Evolutionary conservation across 2,797 vertebrate species (phyloP), one percentile per base, ranked within the genome.

Genomic region (Meda fulgida): DNA sequence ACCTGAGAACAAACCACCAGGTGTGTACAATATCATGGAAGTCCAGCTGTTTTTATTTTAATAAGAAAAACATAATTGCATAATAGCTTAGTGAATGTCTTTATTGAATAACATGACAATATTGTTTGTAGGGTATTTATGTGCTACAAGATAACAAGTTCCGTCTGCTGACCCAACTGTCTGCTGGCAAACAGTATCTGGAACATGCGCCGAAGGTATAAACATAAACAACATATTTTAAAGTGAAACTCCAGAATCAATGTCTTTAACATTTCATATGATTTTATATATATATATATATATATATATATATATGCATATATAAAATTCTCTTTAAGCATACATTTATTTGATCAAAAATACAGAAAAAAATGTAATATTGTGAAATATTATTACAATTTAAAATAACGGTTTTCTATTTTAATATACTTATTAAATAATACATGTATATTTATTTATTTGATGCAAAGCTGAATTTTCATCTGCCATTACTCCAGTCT

Each of bases 141-240:
- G 97, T 98, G 81, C 97, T 98, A 87, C 97, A 99, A 91, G 97
- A 99, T 91, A 98, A 98, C 91, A 98, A 96, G 92, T 98, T 98
- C 89, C 95, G 97, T 43, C 92, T 98, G 69, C 93, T 99, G 91
- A 96, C 94, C 88, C 97, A 97, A 85, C 96, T 98, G 90, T 98
- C 97, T 87, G 93, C 95, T 83, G 97, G 97, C 87, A 99, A 98
- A 90, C 97, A 99, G 89, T 97, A 97, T 91, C 93, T 99, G 94
- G 97, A 98, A 87, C 96, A 96, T 38, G 96, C 97, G 55, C 97
- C 97, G 69, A 99, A 98, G 97, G 97, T 98, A 80, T 85, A 21
- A 29, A 51, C 21, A 58, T 5, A 6, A 13, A 7, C 10, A 18
- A 48, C 46, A 48, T 48, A 48, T 36, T 53, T 46, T 8, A 23